Base-by-base conservation (phyloP, 2,888 invertebrate genomes). In the Coleophora deauratella region DNA sequence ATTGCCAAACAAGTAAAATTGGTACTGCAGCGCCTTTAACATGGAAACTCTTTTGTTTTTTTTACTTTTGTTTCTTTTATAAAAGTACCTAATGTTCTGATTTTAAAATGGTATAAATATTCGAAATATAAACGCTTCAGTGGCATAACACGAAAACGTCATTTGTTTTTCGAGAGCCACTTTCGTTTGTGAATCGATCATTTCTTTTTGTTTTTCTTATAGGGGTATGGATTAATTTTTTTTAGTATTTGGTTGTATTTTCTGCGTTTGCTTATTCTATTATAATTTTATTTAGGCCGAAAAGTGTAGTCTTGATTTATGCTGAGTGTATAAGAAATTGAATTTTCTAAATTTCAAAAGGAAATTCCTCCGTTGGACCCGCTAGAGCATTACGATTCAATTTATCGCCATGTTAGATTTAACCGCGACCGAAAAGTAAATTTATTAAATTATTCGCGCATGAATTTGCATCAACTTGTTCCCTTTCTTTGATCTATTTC, bases 1-100 rank as follows among this genome's bases (percentile, higher is more conserved):
- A 72, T 78, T 73, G 74, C 65, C 59, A 62, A 69, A 71, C 65
- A 69, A 65, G 74, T 73, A 54, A 67, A 72, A 70, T 77, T 71
- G 69, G 62, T 66, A 63, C 65, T 57, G 60, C 62, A 54, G 55
- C 54, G 47, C 51, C 49, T 52, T 57, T 59, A n/a, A 72, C 73
- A 73, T 49, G 69, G 61, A 68, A 75, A 74, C 50, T 65, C 71
- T 71, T 76, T 76, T 68, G 51, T 55, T 67, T 71, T 67, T 60
- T 67, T n/a, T n/a, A n/a, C 52, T 55, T 50, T 47, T 49, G 51
- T 43, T 40, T 13, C 6, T 21, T 21, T 35, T n/a, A n/a, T n/a
- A n/a, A n/a, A n/a, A n/a, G n/a, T n/a, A n/a, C n/a, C n/a, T n/a
- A n/a, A n/a, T n/a, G n/a, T n/a, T n/a, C n/a, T n/a, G n/a, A n/a